Conservation (phyloP, 2,888 invertebrate species). For the Lasioglossum leucozonium region DNA sequence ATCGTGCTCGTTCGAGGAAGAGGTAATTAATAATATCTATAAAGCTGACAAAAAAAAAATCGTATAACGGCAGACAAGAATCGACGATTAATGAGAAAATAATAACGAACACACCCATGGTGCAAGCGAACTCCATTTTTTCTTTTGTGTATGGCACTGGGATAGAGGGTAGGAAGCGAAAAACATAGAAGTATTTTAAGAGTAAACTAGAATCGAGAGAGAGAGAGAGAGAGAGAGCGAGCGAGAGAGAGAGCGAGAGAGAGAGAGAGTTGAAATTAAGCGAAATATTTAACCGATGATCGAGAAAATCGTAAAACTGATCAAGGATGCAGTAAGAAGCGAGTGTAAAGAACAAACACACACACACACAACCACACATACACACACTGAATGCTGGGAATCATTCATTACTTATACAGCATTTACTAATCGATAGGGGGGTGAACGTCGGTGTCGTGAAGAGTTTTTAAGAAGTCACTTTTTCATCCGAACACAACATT, state of each 20-base stretch:
- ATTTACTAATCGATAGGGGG: slow-evolving; percentile 61
- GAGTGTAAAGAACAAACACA: slow-evolving; percentile 76
- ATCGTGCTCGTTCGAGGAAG: slow-evolving; percentile 18
- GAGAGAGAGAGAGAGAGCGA: background rate
- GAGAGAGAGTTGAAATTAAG: slow-evolving; percentile 45
- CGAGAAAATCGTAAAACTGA: slow-evolving; percentile 11
- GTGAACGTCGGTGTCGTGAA: slow-evolving; percentile 63
- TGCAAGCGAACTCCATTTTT: slow-evolving; percentile 75
- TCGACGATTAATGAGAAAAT: background rate
- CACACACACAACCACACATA: background rate
- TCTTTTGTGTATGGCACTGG: slow-evolving; percentile 77
- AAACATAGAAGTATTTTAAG: slow-evolving; percentile 68
- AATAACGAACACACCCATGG: slow-evolving; percentile 75
- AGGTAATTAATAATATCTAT: slow-evolving; percentile 18
- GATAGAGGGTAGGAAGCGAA: slow-evolving; percentile 73
- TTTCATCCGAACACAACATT: slow-evolving; percentile 68
- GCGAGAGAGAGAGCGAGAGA: background rate
- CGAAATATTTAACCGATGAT: slow-evolving; percentile 23
- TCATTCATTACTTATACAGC: slow-evolving; percentile 65
- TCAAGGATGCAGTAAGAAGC: slow-evolving; percentile 52
- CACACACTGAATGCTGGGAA: slow-evolving; percentile 51
- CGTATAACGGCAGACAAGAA: slow-evolving; percentile 32
- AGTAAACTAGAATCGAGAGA: slow-evolving; percentile 55
- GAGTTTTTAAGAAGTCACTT: slow-evolving; percentile 50
- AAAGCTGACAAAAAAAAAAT: slow-evolving; percentile 21